Evolutionary conservation across 2,113 vertebrate genomes (phyloP).

Genomic region (zebrafish (Danio rerio)): GRCz12tu NC_133180.1:37504501-37505000

Average conservation of each 20-base stretch:
- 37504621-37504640: neutral
- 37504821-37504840: neutral
- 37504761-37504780: too few species aligned
- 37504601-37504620: neutral
- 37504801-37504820: neutral
- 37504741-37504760: neutral
- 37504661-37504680: neutral
- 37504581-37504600: neutral
- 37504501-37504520: too few species aligned
- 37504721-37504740: neutral
- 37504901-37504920: slow-evolving; percentile 92
- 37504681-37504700: neutral
- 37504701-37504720: slow-evolving; percentile 2
- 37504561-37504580: too few species aligned
- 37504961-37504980: neutral
- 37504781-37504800: neutral
- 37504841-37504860: slow-evolving; percentile 62
- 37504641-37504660: neutral
- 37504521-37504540: too few species aligned
- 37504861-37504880: slow-evolving; percentile 93
- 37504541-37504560: too few species aligned
- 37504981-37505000: neutral
- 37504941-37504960: slow-evolving; percentile 82
- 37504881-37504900: slow-evolving; percentile 98
- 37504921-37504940: slow-evolving; percentile 95